phyloP scores from a whole-genome alignment of 2,113 vertebrate species.

The Empidonax alnorum region DNA sequence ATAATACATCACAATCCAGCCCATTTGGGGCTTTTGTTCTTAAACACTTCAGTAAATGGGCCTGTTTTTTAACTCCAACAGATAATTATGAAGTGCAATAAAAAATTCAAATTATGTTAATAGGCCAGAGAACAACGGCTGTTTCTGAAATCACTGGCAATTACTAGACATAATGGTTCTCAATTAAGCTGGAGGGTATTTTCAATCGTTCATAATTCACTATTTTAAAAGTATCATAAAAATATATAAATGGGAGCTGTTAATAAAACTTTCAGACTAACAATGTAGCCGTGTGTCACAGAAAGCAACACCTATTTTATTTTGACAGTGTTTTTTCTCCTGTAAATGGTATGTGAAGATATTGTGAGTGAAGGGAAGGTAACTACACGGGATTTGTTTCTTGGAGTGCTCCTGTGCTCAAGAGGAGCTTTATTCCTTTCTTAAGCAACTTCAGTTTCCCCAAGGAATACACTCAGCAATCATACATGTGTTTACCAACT shows the following conservation, averaged over 20 bases:
- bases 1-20: conserved; percentile 45
- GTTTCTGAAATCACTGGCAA: conserved; percentile 95
- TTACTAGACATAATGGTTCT: conserved; percentile 96
- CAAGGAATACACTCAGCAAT: conserved; percentile 44
- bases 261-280: conserved; percentile 77
- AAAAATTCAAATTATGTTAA: conserved; percentile 98
- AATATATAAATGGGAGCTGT: conserved; percentile 72
- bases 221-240: conserved; percentile 80
- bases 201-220: conserved; percentile 80
- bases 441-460: conserved; percentile 24
- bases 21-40: conserved; percentile 66
- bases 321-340: neutral
- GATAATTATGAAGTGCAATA: conserved; percentile 86
- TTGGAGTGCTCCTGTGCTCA: neutral
- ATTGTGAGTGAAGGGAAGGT: conserved; percentile 51
- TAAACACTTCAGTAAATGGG: conserved; percentile 72
- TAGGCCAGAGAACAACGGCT: conserved; percentile 93
- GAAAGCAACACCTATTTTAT: conserved; percentile 20
- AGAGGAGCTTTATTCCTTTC: neutral
- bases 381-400: neutral
- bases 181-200: conserved; percentile 96
- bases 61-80: conserved; percentile 80
- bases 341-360: neutral
- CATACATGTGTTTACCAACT: neutral
- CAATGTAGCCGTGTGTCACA: conserved; percentile 7